These are phyloP conservation scores for Cynopterus sphinx DNA, from an alignment of 2,797 vertebrate genomes.

Conservation along the genomic window DNA sequence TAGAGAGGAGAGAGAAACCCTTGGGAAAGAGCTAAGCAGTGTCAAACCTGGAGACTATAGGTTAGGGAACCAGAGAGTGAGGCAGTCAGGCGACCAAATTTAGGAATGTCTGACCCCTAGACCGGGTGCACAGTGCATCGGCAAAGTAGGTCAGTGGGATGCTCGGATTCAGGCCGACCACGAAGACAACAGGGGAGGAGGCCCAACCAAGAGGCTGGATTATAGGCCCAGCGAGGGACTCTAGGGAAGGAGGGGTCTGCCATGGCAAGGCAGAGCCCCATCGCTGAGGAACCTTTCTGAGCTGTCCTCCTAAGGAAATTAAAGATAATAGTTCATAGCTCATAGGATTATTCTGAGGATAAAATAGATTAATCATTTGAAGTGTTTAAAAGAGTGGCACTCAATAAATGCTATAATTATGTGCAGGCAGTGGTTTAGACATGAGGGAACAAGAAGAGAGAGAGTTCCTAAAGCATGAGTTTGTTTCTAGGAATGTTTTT, in stretches of 20 bases:
- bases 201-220: neutral
- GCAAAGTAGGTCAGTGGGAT: neutral
- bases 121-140: neutral
- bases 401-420: neutral
- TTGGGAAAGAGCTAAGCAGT: neutral
- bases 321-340: neutral
- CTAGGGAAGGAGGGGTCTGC: neutral
- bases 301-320: neutral
- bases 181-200: neutral
- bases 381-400: neutral
- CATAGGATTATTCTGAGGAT: neutral
- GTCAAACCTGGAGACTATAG: neutral
- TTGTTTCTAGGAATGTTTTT: neutral
- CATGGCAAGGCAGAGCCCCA: neutral
- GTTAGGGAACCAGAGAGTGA: neutral
- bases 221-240: neutral
- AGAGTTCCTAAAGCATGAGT: neutral
- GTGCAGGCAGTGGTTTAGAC: neutral
- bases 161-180: neutral
- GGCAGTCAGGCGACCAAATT: neutral
- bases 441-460: neutral
- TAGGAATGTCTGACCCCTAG: neutral
- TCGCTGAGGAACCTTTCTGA: neutral
- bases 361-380: neutral
- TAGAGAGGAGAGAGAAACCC: neutral